Evolutionary conservation across 2,797 vertebrate species (phyloP).

Genomic region (Leptodactylus fallax): DNA sequence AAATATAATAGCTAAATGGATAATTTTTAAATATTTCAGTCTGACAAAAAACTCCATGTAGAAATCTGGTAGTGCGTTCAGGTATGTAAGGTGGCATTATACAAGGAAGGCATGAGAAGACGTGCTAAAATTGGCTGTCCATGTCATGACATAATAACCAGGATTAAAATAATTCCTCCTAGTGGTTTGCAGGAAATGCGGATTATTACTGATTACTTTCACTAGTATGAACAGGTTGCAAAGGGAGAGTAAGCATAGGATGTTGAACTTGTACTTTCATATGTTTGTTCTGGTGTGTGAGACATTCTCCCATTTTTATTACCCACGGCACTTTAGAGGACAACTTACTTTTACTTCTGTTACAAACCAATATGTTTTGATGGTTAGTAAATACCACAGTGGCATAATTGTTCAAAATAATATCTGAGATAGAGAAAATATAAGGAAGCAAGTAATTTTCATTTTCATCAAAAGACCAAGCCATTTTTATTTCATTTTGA

Average conservation of each 20-base stretch:
- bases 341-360: not conserved
- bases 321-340: not conserved
- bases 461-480: too few species aligned
- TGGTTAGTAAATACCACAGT: too few species aligned
- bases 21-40: too few species aligned
- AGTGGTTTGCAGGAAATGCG: not conserved
- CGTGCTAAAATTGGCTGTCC: slow-evolving; percentile 32
- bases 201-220: slow-evolving; percentile 33
- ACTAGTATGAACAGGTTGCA: slow-evolving; percentile 32
- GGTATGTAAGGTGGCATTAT: not conserved
- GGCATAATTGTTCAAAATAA: too few species aligned
- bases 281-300: slow-evolving; percentile 1
- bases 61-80: not conserved
- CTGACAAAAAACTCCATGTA: too few species aligned
- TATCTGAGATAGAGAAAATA: too few species aligned
- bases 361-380: too few species aligned
- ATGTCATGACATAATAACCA: slow-evolving; percentile 32
- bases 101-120: not conserved
- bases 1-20: too few species aligned
- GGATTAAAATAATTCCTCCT: slow-evolving; percentile 46
- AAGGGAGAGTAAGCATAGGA: not conserved
- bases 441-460: too few species aligned
- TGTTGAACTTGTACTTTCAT: not conserved
- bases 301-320: not conserved
- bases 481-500: too few species aligned